Percentiles rank a stretch among this genome's conserved stretches.
phyloP scores from a whole-genome alignment of 1,140 invertebrate genomes.

The Solenopsis invicta region DNA sequence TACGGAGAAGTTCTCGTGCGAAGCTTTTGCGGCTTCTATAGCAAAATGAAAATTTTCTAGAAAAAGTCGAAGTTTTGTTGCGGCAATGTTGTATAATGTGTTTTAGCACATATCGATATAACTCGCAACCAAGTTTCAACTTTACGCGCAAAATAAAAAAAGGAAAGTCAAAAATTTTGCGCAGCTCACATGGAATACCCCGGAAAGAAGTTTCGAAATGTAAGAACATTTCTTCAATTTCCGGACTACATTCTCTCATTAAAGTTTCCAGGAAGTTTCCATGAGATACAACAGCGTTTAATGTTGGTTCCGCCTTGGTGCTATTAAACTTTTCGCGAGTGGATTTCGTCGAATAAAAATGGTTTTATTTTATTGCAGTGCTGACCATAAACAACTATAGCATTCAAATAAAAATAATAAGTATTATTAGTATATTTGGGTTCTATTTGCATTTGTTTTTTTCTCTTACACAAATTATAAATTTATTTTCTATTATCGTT shows the following conservation, averaged over 20 bases:
- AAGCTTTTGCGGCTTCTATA: slow-evolving; percentile 25
- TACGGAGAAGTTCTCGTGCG: slow-evolving; percentile 10
- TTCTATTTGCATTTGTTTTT: not conserved
- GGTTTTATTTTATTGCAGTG: slow-evolving; percentile 43
- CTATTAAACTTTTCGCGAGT: slow-evolving; percentile 46
- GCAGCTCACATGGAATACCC: slow-evolving; percentile 24
- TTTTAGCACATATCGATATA: slow-evolving; percentile 50
- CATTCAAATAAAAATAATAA: not conserved
- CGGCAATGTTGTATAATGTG: slow-evolving; percentile 21
- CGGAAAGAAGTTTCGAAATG: slow-evolving; percentile 45
- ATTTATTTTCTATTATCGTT: not conserved
- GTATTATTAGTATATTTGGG: not conserved
- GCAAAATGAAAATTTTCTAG: slow-evolving; percentile 50
- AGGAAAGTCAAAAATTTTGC: slow-evolving; percentile 41
- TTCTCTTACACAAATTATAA: not conserved
- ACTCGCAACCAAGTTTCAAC: slow-evolving; percentile 40
- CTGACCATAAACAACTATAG: not conserved
- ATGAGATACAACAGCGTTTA: slow-evolving; percentile 55
- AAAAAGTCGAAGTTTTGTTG: slow-evolving; percentile 52
- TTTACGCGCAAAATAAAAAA: slow-evolving; percentile 2
- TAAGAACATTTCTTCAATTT: slow-evolving; percentile 65
- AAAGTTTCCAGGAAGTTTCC: slow-evolving; percentile 52
- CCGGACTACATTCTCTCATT: slow-evolving; percentile 62
- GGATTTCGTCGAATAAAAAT: slow-evolving; percentile 39
- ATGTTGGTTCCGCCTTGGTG: slow-evolving; percentile 36